Base-by-base conservation (phyloP, 2,888 invertebrate genomes). In the Chesias legatella region DNA sequence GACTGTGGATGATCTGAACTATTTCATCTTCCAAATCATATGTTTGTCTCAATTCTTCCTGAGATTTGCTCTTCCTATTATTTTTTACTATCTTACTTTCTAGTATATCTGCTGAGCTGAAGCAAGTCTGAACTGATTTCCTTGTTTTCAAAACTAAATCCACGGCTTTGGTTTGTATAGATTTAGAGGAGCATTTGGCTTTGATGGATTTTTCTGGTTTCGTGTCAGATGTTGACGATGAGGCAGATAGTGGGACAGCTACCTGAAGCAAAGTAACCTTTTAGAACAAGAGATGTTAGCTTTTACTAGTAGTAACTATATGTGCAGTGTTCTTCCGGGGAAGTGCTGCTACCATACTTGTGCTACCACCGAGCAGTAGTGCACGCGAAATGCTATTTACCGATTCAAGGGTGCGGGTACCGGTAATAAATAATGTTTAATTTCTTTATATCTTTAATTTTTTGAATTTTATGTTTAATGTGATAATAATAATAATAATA, bases 221-320 rank as follows among this genome's bases (percentile, higher is more conserved):
- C 43, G 49, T 27, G 1, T 42, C 39, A 21, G 66, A 65, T 3
- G 56, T 11, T 2, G 57, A 45, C 3, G 58, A 21, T 2, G 54
- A 34, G 7, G 71, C 63, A 1, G 73, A 59, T 4, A 64, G 49
- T 1, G 73, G 59, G 23, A 76, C 60, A 17, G 77, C 79, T 58
- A 78, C 63, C 82, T 83, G 60, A 20, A 79, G 76, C 56, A 70
- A 28, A 9, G 27, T n/a, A 11, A 8, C 10, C 26, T 26, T 22
- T 26, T 11, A 32, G 23, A n/a, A n/a, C n/a, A n/a, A n/a, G n/a
- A n/a, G n/a, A n/a, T n/a, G n/a, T n/a, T n/a, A n/a, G n/a, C n/a
- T n/a, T n/a, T n/a, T n/a, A n/a, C n/a, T n/a, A n/a, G n/a, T n/a
- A n/a, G n/a, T n/a, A n/a, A n/a, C n/a, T n/a, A n/a, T n/a, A n/a